Conservation (phyloP, 1,140 invertebrate genomes). For the Lepidurus apus region DNA sequence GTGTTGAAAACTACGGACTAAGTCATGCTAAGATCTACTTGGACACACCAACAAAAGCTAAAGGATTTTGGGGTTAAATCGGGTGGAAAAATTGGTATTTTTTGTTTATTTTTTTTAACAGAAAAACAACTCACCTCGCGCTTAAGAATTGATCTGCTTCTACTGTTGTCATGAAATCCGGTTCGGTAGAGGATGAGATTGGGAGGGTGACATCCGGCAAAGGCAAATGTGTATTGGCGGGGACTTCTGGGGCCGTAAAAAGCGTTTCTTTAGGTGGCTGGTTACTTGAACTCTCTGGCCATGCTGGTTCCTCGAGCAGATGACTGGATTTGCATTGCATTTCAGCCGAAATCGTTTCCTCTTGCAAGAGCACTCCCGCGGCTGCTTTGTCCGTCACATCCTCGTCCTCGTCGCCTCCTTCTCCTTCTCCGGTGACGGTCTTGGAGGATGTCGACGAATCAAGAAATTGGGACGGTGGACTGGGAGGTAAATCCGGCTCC, state of each 20-base stretch:
- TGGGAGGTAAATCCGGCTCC: background rate
- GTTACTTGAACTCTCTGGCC: background rate
- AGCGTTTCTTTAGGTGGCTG: background rate
- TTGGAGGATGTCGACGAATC: constrained; percentile 14
- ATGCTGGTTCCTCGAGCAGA: background rate
- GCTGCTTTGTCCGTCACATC: background rate
- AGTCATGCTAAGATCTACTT: too few relatives aligned
- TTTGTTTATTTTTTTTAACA: background rate
- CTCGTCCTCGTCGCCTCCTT: background rate
- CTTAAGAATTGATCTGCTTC: constrained; percentile 76
- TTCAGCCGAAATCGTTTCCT: background rate
- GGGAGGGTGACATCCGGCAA: background rate
- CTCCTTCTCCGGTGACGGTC: background rate
- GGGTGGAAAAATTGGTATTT: background rate
- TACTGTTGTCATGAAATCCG: constrained; percentile 72
- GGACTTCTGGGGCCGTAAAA: background rate
- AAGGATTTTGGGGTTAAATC: background rate
- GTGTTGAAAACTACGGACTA: too few relatives aligned
- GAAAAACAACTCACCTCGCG: constrained; percentile 55
- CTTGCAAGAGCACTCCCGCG: background rate
- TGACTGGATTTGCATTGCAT: background rate
- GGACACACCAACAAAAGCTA: background rate
- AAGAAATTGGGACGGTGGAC: background rate
- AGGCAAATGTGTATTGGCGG: background rate
- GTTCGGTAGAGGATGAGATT: constrained; percentile 35